Base-by-base conservation (phyloP, 2,113 vertebrate genomes). In the Stigmatopora argus region DNA sequence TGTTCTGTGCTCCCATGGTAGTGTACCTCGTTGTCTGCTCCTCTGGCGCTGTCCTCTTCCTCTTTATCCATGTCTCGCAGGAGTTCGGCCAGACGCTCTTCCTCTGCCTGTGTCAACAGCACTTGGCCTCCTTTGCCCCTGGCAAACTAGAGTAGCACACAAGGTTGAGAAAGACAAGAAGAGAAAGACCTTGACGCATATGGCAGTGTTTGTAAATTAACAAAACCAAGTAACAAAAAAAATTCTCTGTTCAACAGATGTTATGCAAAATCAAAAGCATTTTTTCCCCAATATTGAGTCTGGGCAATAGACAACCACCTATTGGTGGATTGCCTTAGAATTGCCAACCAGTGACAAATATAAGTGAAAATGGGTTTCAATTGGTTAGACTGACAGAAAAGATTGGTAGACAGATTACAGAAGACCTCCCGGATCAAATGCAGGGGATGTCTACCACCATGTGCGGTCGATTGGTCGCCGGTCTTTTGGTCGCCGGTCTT, bases 91-190 rank as follows among this genome's bases (percentile, higher is more conserved):
- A 98, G 86, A 52, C 92, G 92, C 73, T 87, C 84, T 80, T 87
- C 93, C 83, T 98, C 94, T 64, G 80, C 78, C 9, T 90, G 89
- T 64, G 91, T 92, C 90, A 98, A 87, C 81, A 83, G 71, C 76
- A 90, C 77, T 18, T 79, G 86, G 51, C 70, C 90, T 79, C 88
- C 89, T 4, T 92, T 90, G 52, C 88, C 85, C 59, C 91, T 93
- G 66, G 85, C 91, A 57, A 95, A 81, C 96, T 98, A 75, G 68
- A 83, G 64, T 60, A 84, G 86, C 76, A 69, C 75, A 79, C 46
- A 77, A 69, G 62, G 65, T 64, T 59, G 7, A 8, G 38, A 61
- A 3, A 21, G 8, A 59, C 31, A 12, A 10, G 38, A 41, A 41
- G 38, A 41, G 7, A 31, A 57, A 74, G 10, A 56, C 3, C 58